Percentiles rank a stretch among this genome's conserved stretches.
Evolutionary conservation across 2,797 vertebrate genomes (phyloP).

Genomic region (Rousettus madagascariensis): DNA sequence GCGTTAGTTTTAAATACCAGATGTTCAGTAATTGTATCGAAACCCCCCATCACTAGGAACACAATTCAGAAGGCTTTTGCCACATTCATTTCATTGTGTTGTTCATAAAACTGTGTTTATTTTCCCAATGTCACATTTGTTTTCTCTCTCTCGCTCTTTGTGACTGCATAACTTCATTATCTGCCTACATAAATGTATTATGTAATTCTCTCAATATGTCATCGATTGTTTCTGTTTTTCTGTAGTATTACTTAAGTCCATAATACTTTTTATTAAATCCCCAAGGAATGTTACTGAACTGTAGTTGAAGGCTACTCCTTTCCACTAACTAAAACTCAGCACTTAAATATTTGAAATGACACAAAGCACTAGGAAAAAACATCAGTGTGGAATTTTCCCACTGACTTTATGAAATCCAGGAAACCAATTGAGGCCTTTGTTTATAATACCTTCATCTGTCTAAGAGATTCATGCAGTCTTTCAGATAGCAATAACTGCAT

Average conservation of each 20-base stretch:
- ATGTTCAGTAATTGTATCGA: not conserved
- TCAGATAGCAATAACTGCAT: not conserved
- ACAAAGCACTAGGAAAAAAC: not conserved
- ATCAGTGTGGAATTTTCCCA: slow-evolving; percentile 27
- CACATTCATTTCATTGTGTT: not conserved
- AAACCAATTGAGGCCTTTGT: not conserved
- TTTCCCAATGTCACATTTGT: not conserved
- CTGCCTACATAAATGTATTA: slow-evolving; percentile 50
- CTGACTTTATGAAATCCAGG: slow-evolving; percentile 22
- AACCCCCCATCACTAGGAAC: not conserved
- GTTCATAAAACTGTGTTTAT: slow-evolving; percentile 26
- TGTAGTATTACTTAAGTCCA: slow-evolving; percentile 63
- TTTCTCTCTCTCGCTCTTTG: not conserved
- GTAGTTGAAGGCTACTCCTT: slow-evolving; percentile 6
- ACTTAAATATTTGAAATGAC: slow-evolving; percentile 40
- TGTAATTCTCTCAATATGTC: slow-evolving; percentile 62
- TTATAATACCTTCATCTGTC: not conserved
- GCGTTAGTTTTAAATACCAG: not conserved
- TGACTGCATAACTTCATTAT: slow-evolving; percentile 58
- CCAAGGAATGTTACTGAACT: slow-evolving; percentile 4
- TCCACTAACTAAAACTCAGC: not conserved
- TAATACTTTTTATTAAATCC: slow-evolving; percentile 70
- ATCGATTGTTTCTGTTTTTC: slow-evolving; percentile 57
- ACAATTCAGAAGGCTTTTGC: not conserved
- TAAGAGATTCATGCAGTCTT: not conserved